Base-by-base conservation (phyloP, 2,888 invertebrate genomes). In the Amphimallon solstitiale region DNA sequence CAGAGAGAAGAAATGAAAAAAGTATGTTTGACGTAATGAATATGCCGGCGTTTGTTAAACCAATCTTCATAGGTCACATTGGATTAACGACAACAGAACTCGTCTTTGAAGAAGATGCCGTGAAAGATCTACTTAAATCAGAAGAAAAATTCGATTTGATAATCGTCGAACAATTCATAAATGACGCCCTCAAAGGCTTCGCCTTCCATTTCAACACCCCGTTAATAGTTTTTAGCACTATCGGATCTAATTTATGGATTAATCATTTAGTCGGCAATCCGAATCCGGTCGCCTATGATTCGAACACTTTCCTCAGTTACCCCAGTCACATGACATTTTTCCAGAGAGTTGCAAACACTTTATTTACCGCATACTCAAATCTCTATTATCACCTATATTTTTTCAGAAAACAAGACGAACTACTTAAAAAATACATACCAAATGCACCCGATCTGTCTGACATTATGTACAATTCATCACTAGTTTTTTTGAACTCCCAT, bases 331-430 rank as follows among this genome's bases (percentile, higher is more conserved):
- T 86, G 79, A 85, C 79, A 38, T 87, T 90, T 68, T 77, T 78
- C 73, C 83, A 86, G 71, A 78, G 90, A 70, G 40, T 88, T 0
- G 76, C 81, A 12, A 90, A 89, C 73, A 78, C 85, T 0, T 81
- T 82, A 0, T 59, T 72, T n/a, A 62, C 69, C 43, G 17, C 71
- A 4, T 49, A 70, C 23, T 54, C 68, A 21, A 60, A 70, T 48
- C 3, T 76, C 1, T 49, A 69, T 15, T 61, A 56, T 2, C 63
- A 76, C 29, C 66, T 73, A 1, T 59, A 63, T n/a, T 54, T 48
- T 10, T 66, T 68, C 12, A 59, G 37, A 7, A 62, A 65, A 37
- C 72, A 72, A 19, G 65, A 71, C 40, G 35, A 46, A 10, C 7
- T 72, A 1, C 12, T 72, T 15, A 68, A 74, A 4, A 69, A 67